Evolutionary conservation across 1,140 invertebrate species (phyloP), one percentile per base, ranked within the genome.

Genomic region (Phenacoccus solenopsis): DNA sequence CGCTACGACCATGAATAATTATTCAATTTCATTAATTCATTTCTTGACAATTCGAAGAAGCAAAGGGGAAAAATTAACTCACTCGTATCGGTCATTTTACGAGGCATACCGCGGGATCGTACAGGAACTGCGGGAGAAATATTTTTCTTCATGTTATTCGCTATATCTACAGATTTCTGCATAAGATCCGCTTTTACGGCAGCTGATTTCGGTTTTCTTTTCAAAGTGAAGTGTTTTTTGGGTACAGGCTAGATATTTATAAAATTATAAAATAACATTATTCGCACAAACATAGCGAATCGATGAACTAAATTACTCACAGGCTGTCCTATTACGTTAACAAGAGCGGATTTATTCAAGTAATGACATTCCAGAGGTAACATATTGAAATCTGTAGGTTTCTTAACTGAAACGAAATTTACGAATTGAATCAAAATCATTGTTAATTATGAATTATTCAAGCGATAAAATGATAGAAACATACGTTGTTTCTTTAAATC

Each of bases 51-150:
- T 38, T 10, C 32, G n/a, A 38, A 10, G 32, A 38, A 10, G 32
- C 9, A 10, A 38, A 38, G 9, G n/a, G 9, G 5, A 59, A 59
- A 22, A 35, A 49, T 28, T 72, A 20, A 79, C 82, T 86, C 82
- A 94, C 91, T 93, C 72, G 91, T 91, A 78, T 97, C 94, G 75
- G 93, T 95, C 91, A 98, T 95, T 84, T 95, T 96, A 72, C 94
- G 85, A 7, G 93, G 93, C 90, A 97, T 94, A 74, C 94, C 94
- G 77, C 95, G 83, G 38, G 91, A 93, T 75, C 93, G 82, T 0
- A 96, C 86, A 28, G 95, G 94, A 69, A 97, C 90, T 13, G 93
- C 93, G 0, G 91, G 90, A 1, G 91, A 88, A 64, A 88, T 86
- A 69, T 88, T 88, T 77, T 95, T 94, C 80, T 96, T 97, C 71